phyloP scores from a whole-genome alignment of 2,113 vertebrate genomes.

The Python bivittatus region DNA sequence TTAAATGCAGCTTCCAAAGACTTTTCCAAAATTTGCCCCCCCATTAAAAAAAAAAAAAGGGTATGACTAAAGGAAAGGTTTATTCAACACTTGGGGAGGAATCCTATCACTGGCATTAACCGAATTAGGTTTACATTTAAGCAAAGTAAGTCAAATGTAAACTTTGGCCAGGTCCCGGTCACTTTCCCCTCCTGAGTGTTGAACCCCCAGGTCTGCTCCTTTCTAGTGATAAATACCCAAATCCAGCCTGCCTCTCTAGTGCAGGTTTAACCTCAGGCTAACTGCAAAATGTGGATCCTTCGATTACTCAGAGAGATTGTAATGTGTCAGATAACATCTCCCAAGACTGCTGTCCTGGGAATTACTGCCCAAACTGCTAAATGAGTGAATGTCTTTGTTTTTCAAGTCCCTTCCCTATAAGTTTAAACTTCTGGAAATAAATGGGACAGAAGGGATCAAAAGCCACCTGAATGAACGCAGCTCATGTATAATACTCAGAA shows the following conservation, averaged over 20 bases:
- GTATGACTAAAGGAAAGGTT: background rate
- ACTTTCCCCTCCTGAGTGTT: background rate
- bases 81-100: background rate
- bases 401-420: background rate
- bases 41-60: background rate
- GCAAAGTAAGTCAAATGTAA: background rate
- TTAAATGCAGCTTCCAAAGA: background rate
- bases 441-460: background rate
- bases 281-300: background rate
- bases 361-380: background rate
- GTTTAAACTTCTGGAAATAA: background rate
- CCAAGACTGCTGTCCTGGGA: background rate
- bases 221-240: background rate
- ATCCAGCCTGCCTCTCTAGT: background rate
- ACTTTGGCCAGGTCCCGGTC: background rate
- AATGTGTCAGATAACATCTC: background rate
- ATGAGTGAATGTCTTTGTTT: background rate
- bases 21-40: background rate
- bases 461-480: background rate
- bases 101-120: background rate
- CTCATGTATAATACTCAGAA: background rate
- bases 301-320: background rate
- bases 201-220: background rate
- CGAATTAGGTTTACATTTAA: background rate
- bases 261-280: background rate